Evolutionary conservation across 35 echinoderm and acorn worm genomes (phyloP).

Genomic region (Ptychodera flava): DNA sequence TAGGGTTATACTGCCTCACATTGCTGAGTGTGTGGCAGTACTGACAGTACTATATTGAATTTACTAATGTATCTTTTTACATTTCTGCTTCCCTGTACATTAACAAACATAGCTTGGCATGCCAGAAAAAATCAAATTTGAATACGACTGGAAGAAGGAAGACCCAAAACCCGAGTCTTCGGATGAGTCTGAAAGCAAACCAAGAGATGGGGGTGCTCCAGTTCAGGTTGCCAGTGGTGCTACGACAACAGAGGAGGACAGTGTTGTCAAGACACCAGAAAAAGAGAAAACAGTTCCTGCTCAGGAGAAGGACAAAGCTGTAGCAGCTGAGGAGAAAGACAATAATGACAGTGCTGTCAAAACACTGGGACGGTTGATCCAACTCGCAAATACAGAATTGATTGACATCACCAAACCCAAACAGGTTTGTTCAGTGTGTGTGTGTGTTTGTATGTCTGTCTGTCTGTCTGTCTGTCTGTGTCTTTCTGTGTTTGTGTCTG

Average conservation of each 20-base stretch:
- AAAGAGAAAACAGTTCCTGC: no score
- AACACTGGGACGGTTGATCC: background rate
- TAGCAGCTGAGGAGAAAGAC: background rate
- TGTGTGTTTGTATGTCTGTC: no score
- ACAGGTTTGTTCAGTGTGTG: background rate
- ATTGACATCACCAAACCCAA: background rate
- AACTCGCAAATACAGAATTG: background rate
- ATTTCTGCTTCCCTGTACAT: no score
- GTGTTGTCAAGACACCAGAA: no score
- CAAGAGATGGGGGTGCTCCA: background rate
- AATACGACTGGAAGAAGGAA: conserved; percentile 6
- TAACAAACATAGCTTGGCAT: conserved; percentile 48
- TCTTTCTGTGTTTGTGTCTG: no score
- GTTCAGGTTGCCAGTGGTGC: no score
- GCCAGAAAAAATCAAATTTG: conserved; percentile 28
- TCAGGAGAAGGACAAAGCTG: background rate
- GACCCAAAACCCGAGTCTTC: background rate
- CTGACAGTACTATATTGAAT: no score
- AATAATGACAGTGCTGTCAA: background rate
- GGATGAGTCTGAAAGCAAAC: background rate
- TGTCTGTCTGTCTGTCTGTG: no score
- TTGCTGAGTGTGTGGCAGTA: no score
- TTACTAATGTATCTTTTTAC: no score
- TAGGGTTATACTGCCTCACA: no score
- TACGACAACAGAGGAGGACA: no score